Evolutionary conservation across 2,797 vertebrate species (phyloP).

Genomic region (Petrocephalus schoutedeni): DNA sequence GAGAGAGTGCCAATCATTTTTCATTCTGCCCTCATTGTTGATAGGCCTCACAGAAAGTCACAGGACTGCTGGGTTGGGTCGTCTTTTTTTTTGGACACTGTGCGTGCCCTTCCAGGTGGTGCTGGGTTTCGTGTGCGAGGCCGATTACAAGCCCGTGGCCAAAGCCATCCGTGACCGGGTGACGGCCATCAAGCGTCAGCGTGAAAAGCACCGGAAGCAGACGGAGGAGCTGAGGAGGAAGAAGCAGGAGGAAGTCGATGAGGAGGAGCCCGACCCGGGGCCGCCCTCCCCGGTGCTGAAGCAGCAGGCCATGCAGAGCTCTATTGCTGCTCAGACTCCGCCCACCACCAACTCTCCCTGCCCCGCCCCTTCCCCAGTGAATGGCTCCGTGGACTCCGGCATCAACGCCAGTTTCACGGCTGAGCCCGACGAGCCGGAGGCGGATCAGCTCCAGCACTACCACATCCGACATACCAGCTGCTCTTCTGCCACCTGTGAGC

Average conservation of each 20-base stretch:
- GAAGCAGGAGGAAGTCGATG: slow-evolving; percentile 53
- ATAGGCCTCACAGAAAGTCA: neutral
- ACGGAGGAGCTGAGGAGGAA: slow-evolving; percentile 58
- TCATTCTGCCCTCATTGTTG: no score
- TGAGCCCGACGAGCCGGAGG: slow-evolving; percentile 87
- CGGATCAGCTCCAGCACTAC: slow-evolving; percentile 79
- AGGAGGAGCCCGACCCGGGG: slow-evolving; percentile 63
- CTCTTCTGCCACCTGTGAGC: slow-evolving; percentile 76
- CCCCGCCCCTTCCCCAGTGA: slow-evolving; percentile 46
- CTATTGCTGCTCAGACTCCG: slow-evolving; percentile 27
- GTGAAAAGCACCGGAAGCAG: slow-evolving; percentile 75
- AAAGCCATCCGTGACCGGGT: slow-evolving; percentile 87
- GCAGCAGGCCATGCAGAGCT: slow-evolving; percentile 35
- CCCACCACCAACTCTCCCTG: slow-evolving; percentile 25
- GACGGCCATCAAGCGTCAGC: slow-evolving; percentile 79
- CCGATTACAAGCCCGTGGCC: slow-evolving; percentile 89
- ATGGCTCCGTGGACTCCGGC: slow-evolving; percentile 67
- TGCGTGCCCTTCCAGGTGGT: slow-evolving; percentile 67
- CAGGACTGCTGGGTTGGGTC: neutral
- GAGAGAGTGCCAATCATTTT: no score
- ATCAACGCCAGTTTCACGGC: slow-evolving; percentile 65
- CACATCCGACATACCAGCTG: slow-evolving; percentile 71
- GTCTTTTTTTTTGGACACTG: neutral
- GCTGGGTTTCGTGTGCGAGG: slow-evolving; percentile 85
- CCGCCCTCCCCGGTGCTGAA: slow-evolving; percentile 43